Conservation (phyloP, 1,140 invertebrate species). For the Mycetomoellerius zeteki region DNA sequence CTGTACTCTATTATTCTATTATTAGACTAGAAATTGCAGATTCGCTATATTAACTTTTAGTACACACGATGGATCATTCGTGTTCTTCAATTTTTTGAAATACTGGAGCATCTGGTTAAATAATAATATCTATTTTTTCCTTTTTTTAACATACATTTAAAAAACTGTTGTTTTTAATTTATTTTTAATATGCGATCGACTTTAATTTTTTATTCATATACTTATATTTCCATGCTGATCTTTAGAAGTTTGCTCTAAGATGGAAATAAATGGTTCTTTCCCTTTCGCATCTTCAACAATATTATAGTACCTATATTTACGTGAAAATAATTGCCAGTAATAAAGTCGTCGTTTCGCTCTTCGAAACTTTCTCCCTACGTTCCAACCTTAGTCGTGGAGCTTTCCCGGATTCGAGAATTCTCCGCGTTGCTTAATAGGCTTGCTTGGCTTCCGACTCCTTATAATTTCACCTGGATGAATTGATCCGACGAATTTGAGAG, state of each 20-base stretch:
- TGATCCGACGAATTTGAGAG: constrained; percentile 49
- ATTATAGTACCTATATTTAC: neutral
- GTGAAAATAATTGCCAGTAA: constrained; percentile 50
- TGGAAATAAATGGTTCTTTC: constrained; percentile 22
- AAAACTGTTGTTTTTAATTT: too few relatives aligned
- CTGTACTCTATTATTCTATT: too few relatives aligned
- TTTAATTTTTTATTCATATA: neutral
- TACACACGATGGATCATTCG: too few relatives aligned
- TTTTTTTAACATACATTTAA: too few relatives aligned
- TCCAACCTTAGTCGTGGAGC: neutral
- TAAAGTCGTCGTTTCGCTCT: constrained; percentile 19
- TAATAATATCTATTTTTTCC: too few relatives aligned
- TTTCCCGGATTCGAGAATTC: constrained; percentile 41
- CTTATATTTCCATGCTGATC: neutral
- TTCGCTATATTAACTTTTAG: neutral
- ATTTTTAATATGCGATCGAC: neutral
- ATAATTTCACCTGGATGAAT: constrained; percentile 47
- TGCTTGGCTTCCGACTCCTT: constrained; percentile 53
- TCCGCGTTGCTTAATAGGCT: constrained; percentile 39
- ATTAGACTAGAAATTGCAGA: neutral
- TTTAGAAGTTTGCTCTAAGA: neutral
- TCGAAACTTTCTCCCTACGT: constrained; percentile 9
- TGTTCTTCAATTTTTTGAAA: too few relatives aligned
- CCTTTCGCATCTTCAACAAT: neutral
- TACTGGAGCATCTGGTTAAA: too few relatives aligned